These are phyloP conservation scores for Macroteleia sp. DNA, from an alignment of 2,888 invertebrate species.

Conservation along the genomic window DNA sequence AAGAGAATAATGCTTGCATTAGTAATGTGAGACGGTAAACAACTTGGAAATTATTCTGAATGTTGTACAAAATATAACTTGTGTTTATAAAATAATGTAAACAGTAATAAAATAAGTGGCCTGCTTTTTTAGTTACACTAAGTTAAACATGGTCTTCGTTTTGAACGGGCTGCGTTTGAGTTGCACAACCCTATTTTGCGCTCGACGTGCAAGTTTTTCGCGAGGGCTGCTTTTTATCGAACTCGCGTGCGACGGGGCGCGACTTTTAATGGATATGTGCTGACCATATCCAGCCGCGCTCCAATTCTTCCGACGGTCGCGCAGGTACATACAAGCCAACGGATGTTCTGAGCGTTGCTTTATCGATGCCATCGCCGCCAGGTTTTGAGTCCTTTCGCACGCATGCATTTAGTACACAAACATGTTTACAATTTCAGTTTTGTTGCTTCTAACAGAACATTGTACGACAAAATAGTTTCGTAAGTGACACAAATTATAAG, in stretches of 20 bases:
- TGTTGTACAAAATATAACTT: too few relatives aligned
- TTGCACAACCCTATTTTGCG: slow-evolving; percentile 39
- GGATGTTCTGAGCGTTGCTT: slow-evolving; percentile 33
- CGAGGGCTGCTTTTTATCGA: slow-evolving; percentile 57
- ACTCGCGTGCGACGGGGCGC: slow-evolving; percentile 49
- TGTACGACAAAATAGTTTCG: too few relatives aligned
- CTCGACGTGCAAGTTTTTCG: slow-evolving; percentile 57
- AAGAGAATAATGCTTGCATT: too few relatives aligned
- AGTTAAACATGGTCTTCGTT: too few relatives aligned
- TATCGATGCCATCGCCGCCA: slow-evolving; percentile 35
- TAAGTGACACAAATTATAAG: too few relatives aligned
- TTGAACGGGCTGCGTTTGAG: slow-evolving; percentile 4
- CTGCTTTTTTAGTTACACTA: too few relatives aligned
- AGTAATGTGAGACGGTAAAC: too few relatives aligned
- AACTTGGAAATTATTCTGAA: too few relatives aligned
- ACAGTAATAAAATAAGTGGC: too few relatives aligned
- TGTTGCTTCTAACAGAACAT: too few relatives aligned
- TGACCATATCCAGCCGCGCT: slow-evolving; percentile 64
- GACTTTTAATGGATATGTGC: slow-evolving; percentile 59
- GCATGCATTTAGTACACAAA: slow-evolving; percentile 6
- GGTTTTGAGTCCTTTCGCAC: slow-evolving; percentile 30
- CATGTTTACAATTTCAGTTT: slow-evolving; percentile 23
- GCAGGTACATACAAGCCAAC: slow-evolving; percentile 31
- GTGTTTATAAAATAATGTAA: too few relatives aligned
- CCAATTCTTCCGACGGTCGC: slow-evolving; percentile 53